phyloP scores from a whole-genome alignment of 2,797 vertebrate genomes.

The Neosilurus hyrtlii region DNA sequence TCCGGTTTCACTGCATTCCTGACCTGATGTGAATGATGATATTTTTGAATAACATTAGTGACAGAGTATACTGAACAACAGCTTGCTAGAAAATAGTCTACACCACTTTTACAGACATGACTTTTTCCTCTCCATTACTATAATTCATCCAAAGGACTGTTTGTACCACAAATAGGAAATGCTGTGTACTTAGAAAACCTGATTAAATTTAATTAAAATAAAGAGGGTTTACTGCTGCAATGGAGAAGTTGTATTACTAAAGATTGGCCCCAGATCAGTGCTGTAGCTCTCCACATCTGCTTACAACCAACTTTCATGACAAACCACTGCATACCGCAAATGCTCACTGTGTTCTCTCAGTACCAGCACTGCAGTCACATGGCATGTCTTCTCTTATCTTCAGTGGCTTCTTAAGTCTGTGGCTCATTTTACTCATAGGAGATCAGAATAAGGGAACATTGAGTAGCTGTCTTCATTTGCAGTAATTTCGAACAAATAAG shows the following conservation, averaged over 20 bases:
- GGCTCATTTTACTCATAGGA: not conserved
- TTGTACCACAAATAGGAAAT: not conserved
- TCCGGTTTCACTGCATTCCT: not conserved
- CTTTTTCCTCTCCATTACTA: not conserved
- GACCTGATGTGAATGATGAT: not conserved
- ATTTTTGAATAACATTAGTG: not conserved
- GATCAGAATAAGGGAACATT: not conserved
- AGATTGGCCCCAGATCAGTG: not conserved
- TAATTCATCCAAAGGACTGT: not conserved
- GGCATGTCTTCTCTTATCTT: conserved; percentile 1
- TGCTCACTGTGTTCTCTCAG: conserved; percentile 14
- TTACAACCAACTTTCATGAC: conserved; percentile 1
- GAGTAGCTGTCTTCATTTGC: not conserved
- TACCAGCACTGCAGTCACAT: conserved; percentile 10
- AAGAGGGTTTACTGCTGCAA: not conserved
- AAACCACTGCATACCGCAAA: conserved; percentile 30
- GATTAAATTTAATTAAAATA: not conserved
- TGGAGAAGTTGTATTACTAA: not conserved
- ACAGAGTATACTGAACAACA: not conserved
- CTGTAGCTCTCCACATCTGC: conserved; percentile 12
- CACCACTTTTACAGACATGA: not conserved
- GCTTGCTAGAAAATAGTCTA: not conserved
- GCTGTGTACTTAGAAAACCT: not conserved
- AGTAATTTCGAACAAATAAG: too few relatives aligned
- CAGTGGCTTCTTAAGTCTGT: not conserved